Conservation (phyloP, 2,113 vertebrate species). For the Dipodomys ordii region DNA sequence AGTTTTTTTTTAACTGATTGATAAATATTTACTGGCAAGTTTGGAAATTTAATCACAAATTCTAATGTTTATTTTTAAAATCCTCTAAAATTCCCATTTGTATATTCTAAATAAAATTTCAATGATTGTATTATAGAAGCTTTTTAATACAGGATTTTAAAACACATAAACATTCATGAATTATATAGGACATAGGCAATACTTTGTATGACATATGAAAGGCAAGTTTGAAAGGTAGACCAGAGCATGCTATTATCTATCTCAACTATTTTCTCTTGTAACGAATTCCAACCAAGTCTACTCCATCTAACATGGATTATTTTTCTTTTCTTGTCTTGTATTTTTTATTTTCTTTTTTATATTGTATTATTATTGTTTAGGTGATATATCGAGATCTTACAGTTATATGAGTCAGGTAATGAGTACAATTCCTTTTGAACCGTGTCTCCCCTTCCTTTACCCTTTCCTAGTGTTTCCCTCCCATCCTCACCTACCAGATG, state of each 20-base stretch:
- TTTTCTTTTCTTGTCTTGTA: conserved; percentile 28
- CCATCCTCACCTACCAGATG: not conserved
- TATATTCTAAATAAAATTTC: conserved; percentile 26
- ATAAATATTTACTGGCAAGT: not conserved
- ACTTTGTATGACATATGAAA: not conserved
- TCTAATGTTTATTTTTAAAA: conserved; percentile 41
- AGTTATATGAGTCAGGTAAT: too few relatives aligned
- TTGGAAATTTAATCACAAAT: not conserved
- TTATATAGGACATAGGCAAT: not conserved
- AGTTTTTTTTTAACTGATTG: conserved; percentile 13
- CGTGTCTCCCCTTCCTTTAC: too few relatives aligned
- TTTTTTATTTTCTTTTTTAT: too few relatives aligned
- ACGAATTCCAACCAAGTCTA: conserved; percentile 4
- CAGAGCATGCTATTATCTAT: not conserved
- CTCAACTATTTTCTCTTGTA: conserved; percentile 12
- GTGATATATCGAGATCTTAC: too few relatives aligned
- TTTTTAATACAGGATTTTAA: conserved; percentile 29
- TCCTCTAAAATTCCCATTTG: not conserved
- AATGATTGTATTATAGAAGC: conserved; percentile 2
- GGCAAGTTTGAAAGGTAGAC: not conserved
- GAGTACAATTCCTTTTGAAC: too few relatives aligned
- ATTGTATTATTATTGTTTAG: too few relatives aligned
- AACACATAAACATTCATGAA: conserved; percentile 6
- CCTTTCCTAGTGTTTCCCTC: too few relatives aligned
- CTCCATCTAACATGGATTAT: not conserved